Base-by-base conservation (phyloP, 2,113 vertebrate species). In the Hucho hucho region DNA sequence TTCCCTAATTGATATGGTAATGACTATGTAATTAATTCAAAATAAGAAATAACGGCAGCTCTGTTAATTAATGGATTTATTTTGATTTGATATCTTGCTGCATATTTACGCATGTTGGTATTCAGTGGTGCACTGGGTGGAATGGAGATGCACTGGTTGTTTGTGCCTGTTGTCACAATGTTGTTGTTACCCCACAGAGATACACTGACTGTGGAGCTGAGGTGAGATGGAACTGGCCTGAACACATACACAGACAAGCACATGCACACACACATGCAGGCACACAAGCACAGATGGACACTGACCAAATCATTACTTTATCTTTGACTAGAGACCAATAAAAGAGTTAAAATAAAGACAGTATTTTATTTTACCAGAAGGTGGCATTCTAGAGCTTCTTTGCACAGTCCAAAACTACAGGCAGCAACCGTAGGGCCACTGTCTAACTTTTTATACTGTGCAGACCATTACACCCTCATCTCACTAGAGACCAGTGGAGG, bases 1-100 rank as follows among this genome's bases (percentile, higher is more conserved):
- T 93, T 90, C 84, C 89, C 84, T 93, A 93, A 94, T 93, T 94
- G 91, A 93, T 93, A 93, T 93, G 93, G 89, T 93, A 94, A 94
- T 94, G 91, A 90, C 77, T 89, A 88, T 87, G 88, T 92, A 93
- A 94, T 94, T 92, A 93, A 94, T 93, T 91, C 92, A 92, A 89
- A 91, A 92, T 64, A 84, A 43, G 88, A 91, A 92, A 93, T 92
- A 92, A 90, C 91, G 88, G 85, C 89, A 90, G 86, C 90, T 86
- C 80, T 87, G 76, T 84, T 93, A 92, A 92, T 92, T 90, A 91
- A 89, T 89, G 89, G 83, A 91, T 92, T 92, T 89, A 93, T 93
- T 92, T 92, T 91, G 90, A 93, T 93, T 92, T 90, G 88, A 93
- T 90, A 88, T 88, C 85, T 83, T 78, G 73, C 79, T 87, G 87